Conservation (phyloP, 2,797 vertebrate species). For the Alcedo atthis region DNA sequence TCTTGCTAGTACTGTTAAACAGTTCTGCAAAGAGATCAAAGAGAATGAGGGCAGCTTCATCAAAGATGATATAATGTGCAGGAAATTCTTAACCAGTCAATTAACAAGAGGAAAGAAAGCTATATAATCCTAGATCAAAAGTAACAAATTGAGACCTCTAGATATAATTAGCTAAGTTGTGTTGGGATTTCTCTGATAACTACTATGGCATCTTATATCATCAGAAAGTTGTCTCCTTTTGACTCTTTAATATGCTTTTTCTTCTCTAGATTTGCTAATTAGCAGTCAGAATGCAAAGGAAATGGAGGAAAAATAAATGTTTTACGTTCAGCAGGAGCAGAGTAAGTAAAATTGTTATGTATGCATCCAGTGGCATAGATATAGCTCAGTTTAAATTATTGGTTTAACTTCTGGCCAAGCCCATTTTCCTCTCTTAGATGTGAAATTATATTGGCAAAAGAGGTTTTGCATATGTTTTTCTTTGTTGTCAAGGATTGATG, state of each 20-base stretch:
- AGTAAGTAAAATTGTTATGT: conserved; percentile 5
- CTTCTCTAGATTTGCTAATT: conserved; percentile 1
- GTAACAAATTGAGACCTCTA: conserved; percentile 43
- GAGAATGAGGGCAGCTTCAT: background rate
- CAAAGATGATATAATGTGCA: background rate
- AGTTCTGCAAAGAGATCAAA: conserved; percentile 5
- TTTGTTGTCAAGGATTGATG: accelerated
- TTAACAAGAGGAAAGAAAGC: conserved; percentile 35
- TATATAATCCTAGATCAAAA: conserved; percentile 55
- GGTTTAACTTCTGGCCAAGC: background rate
- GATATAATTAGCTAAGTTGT: conserved; percentile 50
- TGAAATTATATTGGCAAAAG: background rate
- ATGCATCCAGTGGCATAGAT: background rate
- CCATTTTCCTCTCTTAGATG: background rate
- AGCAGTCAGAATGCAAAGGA: conserved; percentile 9
- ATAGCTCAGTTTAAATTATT: background rate
- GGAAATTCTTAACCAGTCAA: conserved; percentile 33
- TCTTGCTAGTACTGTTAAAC: background rate
- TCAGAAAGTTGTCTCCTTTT: conserved; percentile 28
- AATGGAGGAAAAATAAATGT: background rate
- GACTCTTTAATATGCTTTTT: conserved; percentile 11
- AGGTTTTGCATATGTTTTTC: background rate
- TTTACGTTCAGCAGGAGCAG: background rate
- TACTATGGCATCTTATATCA: conserved; percentile 6
- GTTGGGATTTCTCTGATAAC: conserved; percentile 64